A percentile compares a stretch with the other conserved stretches of the same genome.
Evolutionary conservation across 2,113 vertebrate genomes (phyloP).

Genomic region (Tachysurus fulvidraco): DNA sequence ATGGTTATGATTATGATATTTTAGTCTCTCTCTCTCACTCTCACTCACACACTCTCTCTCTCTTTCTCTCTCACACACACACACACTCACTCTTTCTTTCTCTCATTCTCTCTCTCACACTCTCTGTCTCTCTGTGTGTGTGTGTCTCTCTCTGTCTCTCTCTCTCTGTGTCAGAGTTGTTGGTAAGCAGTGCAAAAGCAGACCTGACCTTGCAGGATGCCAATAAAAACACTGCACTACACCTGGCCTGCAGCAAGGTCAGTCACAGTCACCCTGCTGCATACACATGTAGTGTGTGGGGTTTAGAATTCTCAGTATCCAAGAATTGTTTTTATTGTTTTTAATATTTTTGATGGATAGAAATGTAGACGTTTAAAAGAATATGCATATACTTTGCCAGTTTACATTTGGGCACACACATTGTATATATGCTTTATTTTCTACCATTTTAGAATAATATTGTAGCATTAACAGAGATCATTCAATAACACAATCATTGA

Average conservation of each 20-base stretch:
- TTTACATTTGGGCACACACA: background rate
- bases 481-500: no score
- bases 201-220: slow-evolving; percentile 94
- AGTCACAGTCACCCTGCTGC: background rate
- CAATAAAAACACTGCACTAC: slow-evolving; percentile 94
- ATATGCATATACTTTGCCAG: background rate
- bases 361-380: slow-evolving; percentile 42
- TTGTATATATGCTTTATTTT: background rate
- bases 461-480: background rate
- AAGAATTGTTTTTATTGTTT: background rate
- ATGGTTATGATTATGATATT: background rate
- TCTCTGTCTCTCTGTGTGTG: background rate
- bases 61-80: no score
- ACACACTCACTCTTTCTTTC: no score
- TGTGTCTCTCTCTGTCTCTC: background rate
- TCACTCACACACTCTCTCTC: no score
- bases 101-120: background rate
- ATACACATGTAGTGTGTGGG: background rate
- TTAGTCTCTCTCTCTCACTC: no score
- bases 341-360: background rate
- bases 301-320: background rate
- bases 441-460: background rate
- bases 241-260: slow-evolving; percentile 98
- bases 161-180: slow-evolving; percentile 77
- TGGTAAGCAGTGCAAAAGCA: slow-evolving; percentile 97